phyloP scores from a whole-genome alignment of 2,888 invertebrate genomes.

The Luperina testacea region DNA sequence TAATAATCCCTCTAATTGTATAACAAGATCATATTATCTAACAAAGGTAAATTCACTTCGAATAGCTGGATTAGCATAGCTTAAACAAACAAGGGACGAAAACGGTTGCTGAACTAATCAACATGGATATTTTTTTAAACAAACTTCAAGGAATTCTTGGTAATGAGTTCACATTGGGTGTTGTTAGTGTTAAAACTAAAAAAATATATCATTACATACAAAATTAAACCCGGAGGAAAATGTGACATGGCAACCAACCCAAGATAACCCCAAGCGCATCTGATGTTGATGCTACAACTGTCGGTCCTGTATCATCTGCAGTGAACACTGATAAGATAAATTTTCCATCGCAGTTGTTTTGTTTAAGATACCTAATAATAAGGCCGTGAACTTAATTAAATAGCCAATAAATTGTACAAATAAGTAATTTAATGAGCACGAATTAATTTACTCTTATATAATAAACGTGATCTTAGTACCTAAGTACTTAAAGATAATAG shows the following conservation, averaged over 20 bases:
- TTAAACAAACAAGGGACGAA: constrained; percentile 39
- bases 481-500: constrained; percentile 16
- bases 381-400: constrained; percentile 31
- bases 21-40: constrained; percentile 34
- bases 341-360: constrained; percentile 72
- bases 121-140: constrained; percentile 15
- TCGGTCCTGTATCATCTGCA: constrained; percentile 68
- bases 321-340: constrained; percentile 81
- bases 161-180: neutral
- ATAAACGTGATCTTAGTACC: constrained; percentile 33
- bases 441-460: constrained; percentile 41
- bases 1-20: constrained; percentile 33
- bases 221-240: constrained; percentile 50
- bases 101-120: constrained; percentile 18
- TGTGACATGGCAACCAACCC: constrained; percentile 72
- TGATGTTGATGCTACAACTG: constrained; percentile 69
- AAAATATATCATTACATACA: constrained; percentile 50
- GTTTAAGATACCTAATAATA: constrained; percentile 50
- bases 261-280: constrained; percentile 77
- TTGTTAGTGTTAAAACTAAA: constrained; percentile 30
- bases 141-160: neutral
- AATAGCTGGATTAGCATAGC: constrained; percentile 35
- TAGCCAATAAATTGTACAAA: constrained; percentile 38
- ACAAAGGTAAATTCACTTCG: constrained; percentile 29
- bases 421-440: constrained; percentile 38